Base-by-base conservation (phyloP, 1,140 invertebrate species). In the Dendroctonus valens region DNA sequence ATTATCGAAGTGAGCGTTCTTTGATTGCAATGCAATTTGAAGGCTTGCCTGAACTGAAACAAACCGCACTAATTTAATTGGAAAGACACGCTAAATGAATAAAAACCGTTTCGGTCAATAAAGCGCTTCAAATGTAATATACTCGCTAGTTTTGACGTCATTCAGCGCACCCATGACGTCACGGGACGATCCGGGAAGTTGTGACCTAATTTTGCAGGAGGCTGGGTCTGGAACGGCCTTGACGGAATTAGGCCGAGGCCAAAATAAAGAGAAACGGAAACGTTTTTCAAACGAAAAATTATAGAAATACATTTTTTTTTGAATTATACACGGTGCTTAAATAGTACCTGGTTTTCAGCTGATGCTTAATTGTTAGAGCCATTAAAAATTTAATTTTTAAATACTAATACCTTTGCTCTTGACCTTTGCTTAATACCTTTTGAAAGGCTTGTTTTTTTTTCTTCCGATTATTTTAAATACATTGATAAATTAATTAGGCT, bases 121-220 rank as follows among this genome's bases (percentile, higher is more conserved):
- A 46, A 46, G 42, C 42, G n/a, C n/a, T 12, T 12, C 42, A 8
- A 46, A 9, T 12, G n/a, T 46, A 8, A 12, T 46, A 46, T 46
- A 46, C 42, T 46, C 42, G 42, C 8, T 46, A 8, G 15, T 12
- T 51, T 11, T 44, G 55, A 58, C 55, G 55, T 58, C 55, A 58
- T 26, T 15, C 9, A 26, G 41, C 55, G 55, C 55, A 58, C 15
- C 55, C 7, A 58, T 44, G 55, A 58, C 55, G 55, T 58, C 55
- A 58, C n/a, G 8, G 8, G 8, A 12, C 42, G 42, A 8, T 46
- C 55, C 12, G 12, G 41, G 55, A 37, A 38, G 55, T 58, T 44
- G 7, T 58, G 55, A 58, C 55, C 55, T 58, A 58, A 14, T 58
- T 58, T 44, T 11, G 15, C 7, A 14, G 12, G 12, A 58, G 15